Conservation (phyloP, 2,888 invertebrate species). For the Limnephilus marmoratus region DNA sequence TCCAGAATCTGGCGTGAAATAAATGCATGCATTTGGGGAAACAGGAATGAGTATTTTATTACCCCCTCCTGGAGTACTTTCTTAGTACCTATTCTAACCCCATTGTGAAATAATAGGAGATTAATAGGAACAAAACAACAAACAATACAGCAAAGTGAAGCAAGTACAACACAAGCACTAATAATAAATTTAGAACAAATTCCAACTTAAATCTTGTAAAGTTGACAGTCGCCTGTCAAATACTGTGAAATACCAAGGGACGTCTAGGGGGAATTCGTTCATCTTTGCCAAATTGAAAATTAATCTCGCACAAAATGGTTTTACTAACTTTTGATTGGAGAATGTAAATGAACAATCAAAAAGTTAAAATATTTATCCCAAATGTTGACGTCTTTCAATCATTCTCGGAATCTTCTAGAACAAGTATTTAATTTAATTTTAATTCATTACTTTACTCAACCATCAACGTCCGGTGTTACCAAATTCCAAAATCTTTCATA, state of each 20-base stretch:
- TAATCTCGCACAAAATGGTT: conserved; percentile 49
- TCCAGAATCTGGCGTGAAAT: background rate
- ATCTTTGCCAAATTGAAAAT: conserved; percentile 47
- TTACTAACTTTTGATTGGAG: conserved; percentile 30
- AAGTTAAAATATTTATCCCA: conserved; percentile 15
- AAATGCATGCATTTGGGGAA: background rate
- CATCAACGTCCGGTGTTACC: background rate
- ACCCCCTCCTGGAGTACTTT: background rate
- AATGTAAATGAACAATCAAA: conserved; percentile 46
- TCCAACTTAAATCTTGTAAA: conserved; percentile 24
- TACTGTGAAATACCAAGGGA: conserved; percentile 27
- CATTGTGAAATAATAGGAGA: background rate
- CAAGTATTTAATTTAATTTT: background rate
- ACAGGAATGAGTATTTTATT: background rate
- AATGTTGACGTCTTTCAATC: conserved; percentile 22
- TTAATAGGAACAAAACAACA: background rate
- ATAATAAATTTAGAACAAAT: conserved; percentile 28
- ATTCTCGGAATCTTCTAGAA: background rate
- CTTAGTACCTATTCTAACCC: background rate
- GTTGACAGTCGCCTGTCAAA: conserved; percentile 41
- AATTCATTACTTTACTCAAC: background rate
- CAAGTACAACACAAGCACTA: background rate
- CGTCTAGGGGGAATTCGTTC: conserved; percentile 36
- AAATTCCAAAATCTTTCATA: background rate
- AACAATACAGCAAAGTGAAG: background rate